A percentile compares a stretch with the other conserved stretches of the same genome.
phyloP scores from a whole-genome alignment of 2,797 vertebrate species.

The Amblyopsis hoosieri region DNA sequence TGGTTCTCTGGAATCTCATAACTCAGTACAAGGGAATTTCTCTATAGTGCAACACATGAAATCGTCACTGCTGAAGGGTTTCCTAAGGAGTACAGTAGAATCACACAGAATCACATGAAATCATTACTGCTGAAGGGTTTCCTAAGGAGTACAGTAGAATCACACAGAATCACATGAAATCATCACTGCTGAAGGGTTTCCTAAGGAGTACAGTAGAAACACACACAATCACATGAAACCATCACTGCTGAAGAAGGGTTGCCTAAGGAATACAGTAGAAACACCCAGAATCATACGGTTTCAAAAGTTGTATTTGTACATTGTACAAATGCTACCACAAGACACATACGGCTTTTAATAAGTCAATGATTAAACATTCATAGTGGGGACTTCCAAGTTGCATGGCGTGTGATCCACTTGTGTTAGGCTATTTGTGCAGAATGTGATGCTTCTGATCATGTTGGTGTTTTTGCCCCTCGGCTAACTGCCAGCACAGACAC shows the following conservation, averaged over 20 bases:
- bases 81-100: not conserved
- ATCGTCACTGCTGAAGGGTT: conserved; percentile 1
- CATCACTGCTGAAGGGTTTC: conserved; percentile 4
- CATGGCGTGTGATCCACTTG: too few relatives aligned
- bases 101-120: not conserved
- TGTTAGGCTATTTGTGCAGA: too few relatives aligned
- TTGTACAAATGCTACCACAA: not conserved
- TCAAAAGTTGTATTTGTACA: not conserved
- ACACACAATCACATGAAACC: not conserved
- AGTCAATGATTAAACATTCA: not conserved
- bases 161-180: not conserved
- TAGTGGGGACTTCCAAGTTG: too few relatives aligned
- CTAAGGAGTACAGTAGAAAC: not conserved
- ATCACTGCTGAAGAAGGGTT: conserved; percentile 1
- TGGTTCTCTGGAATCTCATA: conserved; percentile 67
- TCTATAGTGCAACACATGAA: not conserved
- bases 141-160: not conserved
- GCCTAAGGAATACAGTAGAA: not conserved
- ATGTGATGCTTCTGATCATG: too few relatives aligned
- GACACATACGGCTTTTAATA: not conserved
- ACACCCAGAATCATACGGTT: not conserved
- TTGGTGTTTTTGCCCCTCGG: too few relatives aligned
- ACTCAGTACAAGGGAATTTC: conserved; percentile 67
- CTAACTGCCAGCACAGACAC: too few relatives aligned
- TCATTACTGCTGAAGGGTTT: conserved; percentile 1